Evolutionary conservation across 2,113 vertebrate genomes (phyloP).

Genomic region (Cavia porcellus): DNA sequence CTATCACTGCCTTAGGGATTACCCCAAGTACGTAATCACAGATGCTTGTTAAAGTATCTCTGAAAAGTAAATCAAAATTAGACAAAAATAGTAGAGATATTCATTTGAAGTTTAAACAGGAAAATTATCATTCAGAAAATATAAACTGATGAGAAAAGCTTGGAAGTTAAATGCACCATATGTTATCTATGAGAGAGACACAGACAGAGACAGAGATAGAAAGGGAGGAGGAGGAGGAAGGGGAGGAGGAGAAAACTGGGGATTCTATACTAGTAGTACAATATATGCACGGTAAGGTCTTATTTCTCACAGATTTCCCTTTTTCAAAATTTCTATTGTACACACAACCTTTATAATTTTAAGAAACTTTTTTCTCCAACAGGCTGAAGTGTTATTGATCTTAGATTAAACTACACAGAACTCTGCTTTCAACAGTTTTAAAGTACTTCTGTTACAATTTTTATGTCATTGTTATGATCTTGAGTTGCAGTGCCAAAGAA

Average conservation of each 20-base stretch:
- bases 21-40: constrained; percentile 30
- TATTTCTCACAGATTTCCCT: background rate
- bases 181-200: background rate
- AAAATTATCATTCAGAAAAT: constrained; percentile 32
- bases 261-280: background rate
- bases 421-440: background rate
- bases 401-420: background rate
- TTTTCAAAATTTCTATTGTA: constrained; percentile 8
- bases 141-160: background rate
- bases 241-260: background rate
- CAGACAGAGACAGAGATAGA: too few relatives aligned
- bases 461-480: background rate
- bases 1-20: background rate
- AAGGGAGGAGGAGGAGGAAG: too few relatives aligned
- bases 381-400: background rate
- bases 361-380: background rate
- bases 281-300: background rate
- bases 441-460: background rate
- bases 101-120: background rate
- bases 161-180: background rate
- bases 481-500: constrained; percentile 30
- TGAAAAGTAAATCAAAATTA: background rate
- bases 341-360: background rate
- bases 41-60: background rate
- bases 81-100: background rate